phyloP scores from a whole-genome alignment of 2,888 invertebrate genomes.

The Conchocele bisecta region DNA sequence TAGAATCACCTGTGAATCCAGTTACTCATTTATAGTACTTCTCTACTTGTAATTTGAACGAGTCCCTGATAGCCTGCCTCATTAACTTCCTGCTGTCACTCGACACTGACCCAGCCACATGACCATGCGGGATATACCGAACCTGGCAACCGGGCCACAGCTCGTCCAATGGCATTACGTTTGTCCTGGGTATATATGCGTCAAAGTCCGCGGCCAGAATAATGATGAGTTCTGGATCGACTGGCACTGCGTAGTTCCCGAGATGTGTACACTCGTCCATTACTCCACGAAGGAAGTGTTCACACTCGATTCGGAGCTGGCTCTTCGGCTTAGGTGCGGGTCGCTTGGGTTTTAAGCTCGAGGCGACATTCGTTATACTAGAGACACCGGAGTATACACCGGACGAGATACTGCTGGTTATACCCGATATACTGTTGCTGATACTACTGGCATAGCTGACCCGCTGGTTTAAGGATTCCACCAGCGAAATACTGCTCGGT shows the following conservation, averaged over 20 bases:
- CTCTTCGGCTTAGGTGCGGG: no score
- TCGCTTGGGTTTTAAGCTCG: no score
- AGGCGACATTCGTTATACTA: no score
- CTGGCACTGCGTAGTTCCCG: constrained; percentile 92
- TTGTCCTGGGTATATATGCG: constrained; percentile 92
- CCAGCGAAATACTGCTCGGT: no score
- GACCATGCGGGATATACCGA: constrained; percentile 91
- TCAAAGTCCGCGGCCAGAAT: constrained; percentile 95
- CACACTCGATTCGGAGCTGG: constrained; percentile 33
- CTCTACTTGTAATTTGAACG: constrained; percentile 69
- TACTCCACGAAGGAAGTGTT: constrained; percentile 96
- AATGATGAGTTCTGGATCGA: constrained; percentile 94
- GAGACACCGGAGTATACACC: no score
- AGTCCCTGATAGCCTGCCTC: constrained; percentile 76
- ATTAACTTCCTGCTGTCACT: no score
- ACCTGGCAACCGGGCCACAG: constrained; percentile 97
- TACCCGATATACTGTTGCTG: no score
- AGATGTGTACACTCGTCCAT: constrained; percentile 99
- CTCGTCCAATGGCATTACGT: constrained; percentile 91
- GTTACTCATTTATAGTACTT: constrained; percentile 64
- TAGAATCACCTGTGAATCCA: no score
- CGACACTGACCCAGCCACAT: no score
- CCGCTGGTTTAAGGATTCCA: no score
- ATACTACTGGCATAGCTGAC: no score
- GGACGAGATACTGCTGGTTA: no score